Evolutionary conservation across 2,888 invertebrate genomes (phyloP).

Genomic region (Eledona agricola): DNA sequence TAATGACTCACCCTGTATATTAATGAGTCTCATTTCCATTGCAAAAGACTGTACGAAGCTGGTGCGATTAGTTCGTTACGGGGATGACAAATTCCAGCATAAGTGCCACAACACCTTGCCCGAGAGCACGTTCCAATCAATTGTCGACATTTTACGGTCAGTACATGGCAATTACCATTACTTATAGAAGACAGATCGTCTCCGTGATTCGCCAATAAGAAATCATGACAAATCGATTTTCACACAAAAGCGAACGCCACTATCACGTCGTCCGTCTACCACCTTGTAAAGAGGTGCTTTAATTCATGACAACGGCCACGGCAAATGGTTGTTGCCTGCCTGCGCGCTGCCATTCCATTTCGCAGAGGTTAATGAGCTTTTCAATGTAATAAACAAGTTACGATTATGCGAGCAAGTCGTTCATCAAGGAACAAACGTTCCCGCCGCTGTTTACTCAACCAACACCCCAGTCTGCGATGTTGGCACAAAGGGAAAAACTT

Average conservation of each 20-base stretch:
- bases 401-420: slow-evolving; percentile 21
- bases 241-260: slow-evolving; percentile 4
- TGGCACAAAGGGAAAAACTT: slow-evolving; percentile 5
- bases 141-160: slow-evolving; percentile 1
- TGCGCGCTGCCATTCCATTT: slow-evolving; percentile 21
- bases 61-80: too few relatives aligned
- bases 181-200: slow-evolving; percentile 6
- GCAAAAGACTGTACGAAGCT: too few relatives aligned
- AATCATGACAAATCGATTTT: slow-evolving; percentile 27
- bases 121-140: slow-evolving; percentile 4
- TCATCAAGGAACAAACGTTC: slow-evolving; percentile 8
- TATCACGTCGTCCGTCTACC: slow-evolving; percentile 4
- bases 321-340: too few relatives aligned
- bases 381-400: slow-evolving; percentile 28
- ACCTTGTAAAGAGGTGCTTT: slow-evolving; percentile 16
- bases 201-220: slow-evolving; percentile 10
- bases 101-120: too few relatives aligned
- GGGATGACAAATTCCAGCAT: too few relatives aligned
- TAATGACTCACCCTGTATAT: too few relatives aligned
- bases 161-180: slow-evolving; percentile 5
- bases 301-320: slow-evolving; percentile 19
- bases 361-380: slow-evolving; percentile 30
- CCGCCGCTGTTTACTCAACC: slow-evolving; percentile 6
- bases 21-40: too few relatives aligned
- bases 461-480: neutral